Base-by-base conservation (phyloP, 2,888 invertebrate genomes). In the Hesperia comma region DNA sequence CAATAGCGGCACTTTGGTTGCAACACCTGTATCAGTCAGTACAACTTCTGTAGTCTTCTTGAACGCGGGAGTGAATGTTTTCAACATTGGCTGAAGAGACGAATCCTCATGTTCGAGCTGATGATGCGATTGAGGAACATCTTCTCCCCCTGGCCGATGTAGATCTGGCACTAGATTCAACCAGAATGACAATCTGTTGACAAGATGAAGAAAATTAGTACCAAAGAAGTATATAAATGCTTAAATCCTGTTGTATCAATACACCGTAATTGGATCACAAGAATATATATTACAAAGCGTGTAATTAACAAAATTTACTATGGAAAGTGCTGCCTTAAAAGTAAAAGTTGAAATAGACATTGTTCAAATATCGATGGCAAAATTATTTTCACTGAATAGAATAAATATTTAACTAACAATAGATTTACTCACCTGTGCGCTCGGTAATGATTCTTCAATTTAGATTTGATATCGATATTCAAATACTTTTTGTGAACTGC, bases 401-500 rank as follows among this genome's bases (percentile, higher is more conserved):
- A 37, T 12, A 37, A 10, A 10, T 10, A 10, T 37, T 37, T 19
- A 49, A 12, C 8, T 12, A 12, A 49, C 10, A 49, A 12, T 2
- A 26, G n/a, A 32, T 54, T 54, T 15, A 68, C 77, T 72, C 76
- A 93, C 93, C 96, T 94, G 82, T 98, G 98, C 1, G 98, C 98
- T 72, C 98, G 95, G 90, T 98, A 99, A 91, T 98, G 98, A 78
- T 98, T 97, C 85, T 97, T 97, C 73, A 98, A 90, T 83, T 97
- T 97, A 0, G 98, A 96, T 84, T 98, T 98, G 58, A 96, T 96
- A 81, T 98, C 98, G 79, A 98, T 95, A 90, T 96, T 97, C 72
- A 99, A 93, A 90, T 98, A 99, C 82, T 98, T 98, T 86, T 98
- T 98, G 80, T 98, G 98, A 33, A 97, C 96, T 41, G 96, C 96